A percentile compares a stretch with the other conserved stretches of the same genome.
Conservation (phyloP, 2,888 invertebrate genomes). For the Drosophila paramelanica region DNA sequence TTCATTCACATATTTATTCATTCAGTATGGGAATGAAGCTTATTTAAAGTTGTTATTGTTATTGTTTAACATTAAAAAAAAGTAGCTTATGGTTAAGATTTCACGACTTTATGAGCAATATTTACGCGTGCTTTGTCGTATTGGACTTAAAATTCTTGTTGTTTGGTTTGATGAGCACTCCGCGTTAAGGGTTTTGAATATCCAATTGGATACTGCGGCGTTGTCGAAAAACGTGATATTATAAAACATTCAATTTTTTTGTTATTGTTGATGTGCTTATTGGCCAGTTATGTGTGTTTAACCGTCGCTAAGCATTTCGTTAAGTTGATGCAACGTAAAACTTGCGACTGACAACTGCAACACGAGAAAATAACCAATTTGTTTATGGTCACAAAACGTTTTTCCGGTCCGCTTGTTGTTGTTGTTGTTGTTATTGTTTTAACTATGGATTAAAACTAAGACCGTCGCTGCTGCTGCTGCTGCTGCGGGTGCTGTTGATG, state of each 20-base stretch:
- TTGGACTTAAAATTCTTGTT: conserved; percentile 38
- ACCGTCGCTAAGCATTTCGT: conserved; percentile 41
- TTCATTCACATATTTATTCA: conserved; percentile 47
- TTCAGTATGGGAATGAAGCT: conserved; percentile 24
- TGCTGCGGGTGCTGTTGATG: conserved; percentile 41
- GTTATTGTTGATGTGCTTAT: conserved; percentile 10
- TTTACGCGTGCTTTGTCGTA: conserved; percentile 27
- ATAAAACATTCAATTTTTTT: neutral
- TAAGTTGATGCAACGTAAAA: conserved; percentile 43
- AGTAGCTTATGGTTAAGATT: conserved; percentile 68
- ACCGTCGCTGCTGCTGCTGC: conserved; percentile 62
- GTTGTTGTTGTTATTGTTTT: conserved; percentile 35
- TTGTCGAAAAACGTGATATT: conserved; percentile 14
- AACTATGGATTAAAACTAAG: conserved; percentile 55
- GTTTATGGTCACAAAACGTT: conserved; percentile 48
- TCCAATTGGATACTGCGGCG: conserved; percentile 18
- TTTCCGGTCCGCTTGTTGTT: conserved; percentile 51
- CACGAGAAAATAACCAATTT: conserved; percentile 42
- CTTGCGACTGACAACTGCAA: conserved; percentile 55
- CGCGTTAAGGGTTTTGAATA: neutral
- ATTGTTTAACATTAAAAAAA: conserved; percentile 43
- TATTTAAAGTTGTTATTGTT: conserved; percentile 28
- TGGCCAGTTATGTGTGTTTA: conserved; percentile 23
- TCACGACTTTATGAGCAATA: conserved; percentile 52
- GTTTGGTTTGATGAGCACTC: conserved; percentile 47